phyloP scores from a whole-genome alignment of 2,797 vertebrate genomes.

The Rhynchotus rufescens region DNA sequence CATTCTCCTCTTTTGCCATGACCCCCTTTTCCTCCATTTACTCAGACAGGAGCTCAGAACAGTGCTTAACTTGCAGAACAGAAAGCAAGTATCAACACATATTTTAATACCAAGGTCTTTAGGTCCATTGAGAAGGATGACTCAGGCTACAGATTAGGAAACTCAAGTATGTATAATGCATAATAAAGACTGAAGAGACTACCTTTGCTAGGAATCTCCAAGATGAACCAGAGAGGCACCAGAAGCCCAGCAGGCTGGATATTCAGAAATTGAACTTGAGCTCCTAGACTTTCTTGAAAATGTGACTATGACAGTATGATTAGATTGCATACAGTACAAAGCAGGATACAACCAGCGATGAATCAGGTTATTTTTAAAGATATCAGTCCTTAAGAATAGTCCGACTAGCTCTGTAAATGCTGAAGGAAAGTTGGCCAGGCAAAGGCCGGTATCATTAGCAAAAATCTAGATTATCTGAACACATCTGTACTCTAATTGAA shows the following conservation, averaged over 20 bases:
- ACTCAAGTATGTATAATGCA: neutral
- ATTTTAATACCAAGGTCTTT: neutral
- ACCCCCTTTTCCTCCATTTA: neutral
- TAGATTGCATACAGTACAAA: neutral
- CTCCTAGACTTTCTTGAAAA: neutral
- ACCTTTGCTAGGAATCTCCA: neutral
- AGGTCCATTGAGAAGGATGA: neutral
- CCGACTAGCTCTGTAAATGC: neutral
- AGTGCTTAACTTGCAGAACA: neutral
- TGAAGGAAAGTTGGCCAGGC: neutral
- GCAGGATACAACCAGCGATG: neutral
- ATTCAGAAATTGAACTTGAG: neutral
- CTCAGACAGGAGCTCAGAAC: neutral
- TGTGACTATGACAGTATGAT: neutral
- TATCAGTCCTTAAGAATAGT: neutral
- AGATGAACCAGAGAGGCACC: neutral
- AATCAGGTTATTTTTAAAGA: neutral
- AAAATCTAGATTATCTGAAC: neutral
- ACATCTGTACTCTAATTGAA: neutral
- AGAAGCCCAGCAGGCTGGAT: neutral
- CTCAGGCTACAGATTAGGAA: neutral
- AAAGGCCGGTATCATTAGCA: conserved; percentile 2
- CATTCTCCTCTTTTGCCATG: neutral
- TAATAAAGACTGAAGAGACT: neutral
- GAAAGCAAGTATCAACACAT: neutral